phyloP scores from a whole-genome alignment of 2,888 invertebrate genomes.

The Drosophila birchii region DNA sequence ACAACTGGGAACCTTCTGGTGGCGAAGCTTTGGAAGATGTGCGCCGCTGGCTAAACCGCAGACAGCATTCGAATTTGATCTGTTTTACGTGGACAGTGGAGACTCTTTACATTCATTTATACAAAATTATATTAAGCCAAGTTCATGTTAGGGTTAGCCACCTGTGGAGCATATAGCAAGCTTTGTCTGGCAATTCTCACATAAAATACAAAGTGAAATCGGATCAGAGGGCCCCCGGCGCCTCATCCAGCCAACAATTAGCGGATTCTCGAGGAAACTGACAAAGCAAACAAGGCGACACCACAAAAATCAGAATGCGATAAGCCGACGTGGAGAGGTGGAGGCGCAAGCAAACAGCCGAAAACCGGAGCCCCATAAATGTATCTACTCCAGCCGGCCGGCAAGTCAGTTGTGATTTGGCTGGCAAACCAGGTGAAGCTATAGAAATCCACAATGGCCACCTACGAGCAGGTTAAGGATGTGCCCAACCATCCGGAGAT shows the following conservation, averaged over 20 bases:
- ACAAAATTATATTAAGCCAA: no score
- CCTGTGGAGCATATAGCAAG: constrained; percentile 28
- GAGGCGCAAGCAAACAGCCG: constrained; percentile 18
- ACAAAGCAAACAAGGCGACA: constrained; percentile 28
- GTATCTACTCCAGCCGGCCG: constrained; percentile 33
- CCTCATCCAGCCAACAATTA: constrained; percentile 51
- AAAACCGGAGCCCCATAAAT: constrained; percentile 46
- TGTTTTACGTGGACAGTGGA: constrained; percentile 4
- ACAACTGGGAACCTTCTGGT: constrained; percentile 25
- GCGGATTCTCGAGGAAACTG: constrained; percentile 29
- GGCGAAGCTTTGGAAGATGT: constrained; percentile 48
- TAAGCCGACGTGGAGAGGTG: constrained; percentile 21
- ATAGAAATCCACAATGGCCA: constrained; percentile 74
- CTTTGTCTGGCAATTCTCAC: constrained; percentile 42
- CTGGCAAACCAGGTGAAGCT: background rate
- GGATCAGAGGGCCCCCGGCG: constrained; percentile 30
- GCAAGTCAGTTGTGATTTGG: constrained; percentile 55
- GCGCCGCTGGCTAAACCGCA: constrained; percentile 43
- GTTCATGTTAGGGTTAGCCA: background rate
- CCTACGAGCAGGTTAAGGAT: constrained; percentile 86
- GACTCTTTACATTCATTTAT: background rate
- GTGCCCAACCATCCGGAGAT: constrained; percentile 85
- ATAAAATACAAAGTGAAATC: constrained; percentile 40
- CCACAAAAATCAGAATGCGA: constrained; percentile 32
- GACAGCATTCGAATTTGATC: constrained; percentile 58